phyloP scores from a whole-genome alignment of 2,797 vertebrate genomes.

The Cynodonichthys magdalenae region DNA sequence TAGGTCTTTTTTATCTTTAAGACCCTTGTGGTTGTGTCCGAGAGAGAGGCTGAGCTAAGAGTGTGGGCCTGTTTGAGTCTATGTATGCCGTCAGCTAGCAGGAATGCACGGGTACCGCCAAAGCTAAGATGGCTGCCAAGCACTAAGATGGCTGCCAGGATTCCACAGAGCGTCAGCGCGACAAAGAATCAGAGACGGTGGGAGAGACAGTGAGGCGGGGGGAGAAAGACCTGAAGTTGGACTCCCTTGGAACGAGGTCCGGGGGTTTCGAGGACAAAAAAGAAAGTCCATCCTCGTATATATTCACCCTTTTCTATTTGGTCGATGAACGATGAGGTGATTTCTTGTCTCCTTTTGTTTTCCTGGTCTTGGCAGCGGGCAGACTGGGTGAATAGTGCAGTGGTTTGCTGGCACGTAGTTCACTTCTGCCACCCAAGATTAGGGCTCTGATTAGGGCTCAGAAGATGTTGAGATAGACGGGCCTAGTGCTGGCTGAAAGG shows the following conservation, averaged over 20 bases:
- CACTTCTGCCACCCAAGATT: constrained; percentile 63
- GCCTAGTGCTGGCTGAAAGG: constrained; percentile 22
- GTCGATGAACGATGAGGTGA: constrained; percentile 40
- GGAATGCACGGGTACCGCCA: constrained; percentile 85
- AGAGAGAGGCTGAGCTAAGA: constrained; percentile 38
- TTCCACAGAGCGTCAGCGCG: constrained; percentile 81
- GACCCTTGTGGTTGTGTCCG: constrained; percentile 50
- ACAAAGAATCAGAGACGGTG: constrained; percentile 66
- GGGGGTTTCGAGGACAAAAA: constrained; percentile 12
- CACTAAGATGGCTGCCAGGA: constrained; percentile 92
- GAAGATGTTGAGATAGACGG: constrained; percentile 40
- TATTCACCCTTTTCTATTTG: constrained; percentile 19
- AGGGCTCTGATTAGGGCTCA: constrained; percentile 53
- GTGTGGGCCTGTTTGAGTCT: constrained; percentile 34
- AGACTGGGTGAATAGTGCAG: constrained; percentile 45
- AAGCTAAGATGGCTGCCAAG: constrained; percentile 96
- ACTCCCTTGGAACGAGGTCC: constrained; percentile 27
- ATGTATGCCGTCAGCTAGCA: constrained; percentile 79
- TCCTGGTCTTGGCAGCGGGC: constrained; percentile 47
- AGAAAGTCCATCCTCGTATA: constrained; percentile 37
- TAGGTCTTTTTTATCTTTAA: constrained; percentile 69
- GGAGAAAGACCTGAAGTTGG: constrained; percentile 36
- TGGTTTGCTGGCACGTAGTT: constrained; percentile 54
- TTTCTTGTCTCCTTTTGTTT: constrained; percentile 59
- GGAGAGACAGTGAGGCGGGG: constrained; percentile 42